phyloP scores from a whole-genome alignment of 2,888 invertebrate genomes.

The Spisula solida region DNA sequence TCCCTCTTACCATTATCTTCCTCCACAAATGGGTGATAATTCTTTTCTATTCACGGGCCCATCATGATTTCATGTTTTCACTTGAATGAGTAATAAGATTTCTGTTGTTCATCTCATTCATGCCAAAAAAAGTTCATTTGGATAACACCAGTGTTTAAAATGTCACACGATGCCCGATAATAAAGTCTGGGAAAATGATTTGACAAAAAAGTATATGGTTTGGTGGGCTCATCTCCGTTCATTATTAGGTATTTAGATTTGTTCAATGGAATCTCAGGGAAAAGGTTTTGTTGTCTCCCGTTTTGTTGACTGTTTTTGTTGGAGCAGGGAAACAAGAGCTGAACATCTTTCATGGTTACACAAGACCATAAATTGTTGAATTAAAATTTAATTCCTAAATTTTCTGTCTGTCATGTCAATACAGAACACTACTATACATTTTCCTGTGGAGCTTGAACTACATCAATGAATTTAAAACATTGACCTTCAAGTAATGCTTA shows the following conservation, averaged over 20 bases:
- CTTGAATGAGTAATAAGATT: slow-evolving; percentile 41
- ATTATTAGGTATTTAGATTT: not conserved
- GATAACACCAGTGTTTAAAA: slow-evolving; percentile 42
- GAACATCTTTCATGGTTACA: not conserved
- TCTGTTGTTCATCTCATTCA: slow-evolving; percentile 18
- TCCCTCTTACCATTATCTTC: slow-evolving; percentile 36
- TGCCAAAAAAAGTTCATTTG: slow-evolving; percentile 45
- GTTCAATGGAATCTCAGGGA: not conserved
- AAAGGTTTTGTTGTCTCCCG: not conserved
- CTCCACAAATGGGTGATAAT: not conserved
- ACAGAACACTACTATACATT: not conserved
- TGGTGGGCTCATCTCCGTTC: not conserved
- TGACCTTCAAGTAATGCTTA: too few species aligned
- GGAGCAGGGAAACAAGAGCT: not conserved
- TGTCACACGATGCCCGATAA: slow-evolving; percentile 23
- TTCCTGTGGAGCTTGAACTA: too few species aligned
- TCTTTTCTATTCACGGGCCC: slow-evolving; percentile 31
- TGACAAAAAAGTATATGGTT: slow-evolving; percentile 24
- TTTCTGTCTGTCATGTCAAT: not conserved
- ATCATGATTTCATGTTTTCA: slow-evolving; percentile 41
- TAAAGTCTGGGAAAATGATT: slow-evolving; percentile 28
- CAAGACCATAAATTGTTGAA: slow-evolving; percentile 9
- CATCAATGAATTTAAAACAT: too few species aligned
- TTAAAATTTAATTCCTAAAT: not conserved
- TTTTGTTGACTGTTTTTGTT: not conserved